These are phyloP conservation scores for Apomyelois bistriatella DNA, from an alignment of 2,888 invertebrate species.

Conservation along the genomic window DNA sequence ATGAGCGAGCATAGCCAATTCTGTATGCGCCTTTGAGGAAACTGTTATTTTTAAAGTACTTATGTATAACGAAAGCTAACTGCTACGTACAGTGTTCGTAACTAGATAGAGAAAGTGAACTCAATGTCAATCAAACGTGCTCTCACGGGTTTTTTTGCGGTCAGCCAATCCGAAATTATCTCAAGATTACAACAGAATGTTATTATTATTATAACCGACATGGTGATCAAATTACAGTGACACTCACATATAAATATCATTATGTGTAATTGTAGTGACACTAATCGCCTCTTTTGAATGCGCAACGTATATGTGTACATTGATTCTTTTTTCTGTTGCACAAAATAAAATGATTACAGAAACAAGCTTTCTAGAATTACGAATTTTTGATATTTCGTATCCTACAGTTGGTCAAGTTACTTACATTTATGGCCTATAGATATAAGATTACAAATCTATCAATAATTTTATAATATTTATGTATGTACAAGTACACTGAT, in stretches of 20 bases:
- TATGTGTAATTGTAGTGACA: slow-evolving; percentile 53
- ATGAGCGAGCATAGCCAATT: too few species aligned
- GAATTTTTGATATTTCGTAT: not conserved
- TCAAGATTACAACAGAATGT: slow-evolving; percentile 28
- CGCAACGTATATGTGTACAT: slow-evolving; percentile 41
- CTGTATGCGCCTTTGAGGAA: too few species aligned
- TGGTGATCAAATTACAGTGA: slow-evolving; percentile 44
- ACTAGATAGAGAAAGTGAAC: slow-evolving; percentile 48
- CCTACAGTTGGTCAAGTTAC: too few species aligned
- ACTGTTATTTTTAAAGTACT: too few species aligned
- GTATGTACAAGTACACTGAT: too few species aligned
- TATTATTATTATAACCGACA: slow-evolving; percentile 27
- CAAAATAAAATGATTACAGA: not conserved
- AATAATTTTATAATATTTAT: too few species aligned
- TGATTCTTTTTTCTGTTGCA: slow-evolving; percentile 39
- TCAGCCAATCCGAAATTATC: slow-evolving; percentile 35
- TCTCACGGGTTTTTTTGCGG: slow-evolving; percentile 46
- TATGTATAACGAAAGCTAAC: too few species aligned
- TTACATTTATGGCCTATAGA: too few species aligned
- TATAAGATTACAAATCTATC: too few species aligned
- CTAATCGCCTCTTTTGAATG: slow-evolving; percentile 49
- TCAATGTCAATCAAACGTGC: slow-evolving; percentile 30
- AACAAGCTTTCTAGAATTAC: too few species aligned
- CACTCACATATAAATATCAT: slow-evolving; percentile 41
- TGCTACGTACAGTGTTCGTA: too few species aligned